These are phyloP conservation scores for Patella depressa DNA, from an alignment of 2,888 invertebrate species.

Conservation along the genomic window DNA sequence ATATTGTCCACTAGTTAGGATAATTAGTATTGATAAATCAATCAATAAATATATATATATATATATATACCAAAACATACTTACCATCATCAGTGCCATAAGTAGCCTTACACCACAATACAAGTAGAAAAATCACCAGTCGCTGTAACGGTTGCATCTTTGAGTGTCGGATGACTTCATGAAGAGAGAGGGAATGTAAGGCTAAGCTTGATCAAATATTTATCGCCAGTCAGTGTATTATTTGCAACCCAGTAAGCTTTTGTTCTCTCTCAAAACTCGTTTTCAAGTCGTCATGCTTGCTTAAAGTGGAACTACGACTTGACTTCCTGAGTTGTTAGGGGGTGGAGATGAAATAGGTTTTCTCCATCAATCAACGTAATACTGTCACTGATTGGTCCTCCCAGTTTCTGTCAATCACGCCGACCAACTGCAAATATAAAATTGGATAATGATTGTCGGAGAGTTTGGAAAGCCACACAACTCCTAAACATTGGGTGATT, in stretches of 20 bases:
- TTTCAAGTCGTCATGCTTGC: conserved; percentile 7
- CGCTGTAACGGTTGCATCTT: neutral
- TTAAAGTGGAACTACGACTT: conserved; percentile 2
- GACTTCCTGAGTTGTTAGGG: neutral
- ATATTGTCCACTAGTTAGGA: too few species aligned
- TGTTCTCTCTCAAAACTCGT: neutral
- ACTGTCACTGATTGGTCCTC: neutral
- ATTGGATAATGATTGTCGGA: too few species aligned
- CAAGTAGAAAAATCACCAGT: neutral
- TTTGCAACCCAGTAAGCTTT: too few species aligned
- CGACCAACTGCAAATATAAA: neutral
- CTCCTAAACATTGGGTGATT: too few species aligned
- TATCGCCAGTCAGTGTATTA: too few species aligned
- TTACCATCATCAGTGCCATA: neutral
- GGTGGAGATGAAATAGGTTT: conserved; percentile 2
- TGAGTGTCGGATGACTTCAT: neutral
- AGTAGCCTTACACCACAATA: neutral
- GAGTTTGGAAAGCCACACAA: too few species aligned
- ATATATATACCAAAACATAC: neutral
- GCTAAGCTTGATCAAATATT: too few species aligned
- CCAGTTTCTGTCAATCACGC: neutral
- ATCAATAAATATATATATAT: too few species aligned
- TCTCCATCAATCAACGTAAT: neutral
- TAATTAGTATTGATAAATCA: too few species aligned
- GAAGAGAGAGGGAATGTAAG: neutral